phyloP scores from a whole-genome alignment of 2,113 vertebrate genomes.

The Eclectus roratus region DNA sequence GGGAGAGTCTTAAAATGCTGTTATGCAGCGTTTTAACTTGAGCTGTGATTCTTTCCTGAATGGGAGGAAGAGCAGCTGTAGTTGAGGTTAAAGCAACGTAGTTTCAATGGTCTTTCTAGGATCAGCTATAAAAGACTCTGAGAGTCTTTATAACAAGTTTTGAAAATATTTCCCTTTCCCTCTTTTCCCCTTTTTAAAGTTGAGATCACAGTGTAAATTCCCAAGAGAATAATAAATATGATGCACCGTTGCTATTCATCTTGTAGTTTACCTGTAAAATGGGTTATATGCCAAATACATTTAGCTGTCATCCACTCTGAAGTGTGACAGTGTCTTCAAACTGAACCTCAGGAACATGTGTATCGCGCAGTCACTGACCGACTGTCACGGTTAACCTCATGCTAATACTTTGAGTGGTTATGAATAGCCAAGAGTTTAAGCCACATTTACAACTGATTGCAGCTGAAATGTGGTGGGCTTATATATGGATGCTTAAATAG shows the following conservation, averaged over 20 bases:
- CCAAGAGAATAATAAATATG: background rate
- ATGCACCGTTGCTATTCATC: background rate
- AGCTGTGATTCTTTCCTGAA: background rate
- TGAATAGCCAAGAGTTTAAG: background rate
- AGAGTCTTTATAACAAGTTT: background rate
- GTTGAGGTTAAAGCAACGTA: background rate
- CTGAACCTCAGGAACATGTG: background rate
- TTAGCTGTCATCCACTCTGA: background rate
- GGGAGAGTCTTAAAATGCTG: background rate
- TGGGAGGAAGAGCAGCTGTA: background rate
- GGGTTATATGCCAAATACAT: background rate
- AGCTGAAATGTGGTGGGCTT: background rate
- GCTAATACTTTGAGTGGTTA: background rate
- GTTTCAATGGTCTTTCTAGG: background rate
- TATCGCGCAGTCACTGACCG: background rate
- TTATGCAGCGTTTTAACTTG: background rate
- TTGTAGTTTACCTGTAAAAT: background rate
- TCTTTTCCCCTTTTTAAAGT: background rate
- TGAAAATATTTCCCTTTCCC: background rate
- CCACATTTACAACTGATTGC: fast-evolving
- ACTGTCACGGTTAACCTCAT: background rate
- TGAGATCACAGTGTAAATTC: background rate
- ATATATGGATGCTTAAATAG: background rate
- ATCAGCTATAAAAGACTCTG: background rate
- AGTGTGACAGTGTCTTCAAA: background rate